Evolutionary conservation across 2,797 vertebrate species (phyloP).

Genomic region (Mormyrops attenuatus): DNA sequence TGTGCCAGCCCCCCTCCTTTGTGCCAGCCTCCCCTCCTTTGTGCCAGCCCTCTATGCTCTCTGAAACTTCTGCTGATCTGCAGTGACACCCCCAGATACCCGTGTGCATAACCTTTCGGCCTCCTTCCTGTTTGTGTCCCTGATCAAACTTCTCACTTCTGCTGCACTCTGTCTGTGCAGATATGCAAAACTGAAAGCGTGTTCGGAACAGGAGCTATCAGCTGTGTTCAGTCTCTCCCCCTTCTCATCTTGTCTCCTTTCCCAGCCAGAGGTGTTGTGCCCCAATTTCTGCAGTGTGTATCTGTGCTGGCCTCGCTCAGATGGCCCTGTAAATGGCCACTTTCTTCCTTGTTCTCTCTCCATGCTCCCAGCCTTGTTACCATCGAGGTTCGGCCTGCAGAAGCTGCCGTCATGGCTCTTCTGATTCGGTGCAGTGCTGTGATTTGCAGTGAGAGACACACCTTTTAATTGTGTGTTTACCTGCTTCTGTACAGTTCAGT

Average conservation of each 20-base stretch:
- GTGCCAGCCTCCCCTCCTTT: not conserved
- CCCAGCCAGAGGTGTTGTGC: not conserved
- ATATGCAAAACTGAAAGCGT: not conserved
- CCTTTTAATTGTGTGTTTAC: not conserved
- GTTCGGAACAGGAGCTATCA: not conserved
- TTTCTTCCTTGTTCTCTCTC: not conserved
- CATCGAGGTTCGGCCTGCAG: not conserved
- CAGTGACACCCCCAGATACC: not conserved
- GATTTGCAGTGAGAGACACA: not conserved
- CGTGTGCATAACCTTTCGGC: not conserved
- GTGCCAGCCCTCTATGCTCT: not conserved
- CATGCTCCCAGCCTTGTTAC: not conserved
- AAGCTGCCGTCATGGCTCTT: not conserved
- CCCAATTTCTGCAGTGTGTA: not conserved
- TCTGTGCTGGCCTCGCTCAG: not conserved
- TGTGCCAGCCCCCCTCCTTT: too few relatives aligned
- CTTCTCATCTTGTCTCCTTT: not conserved
- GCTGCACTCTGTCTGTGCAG: not conserved
- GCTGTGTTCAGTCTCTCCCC: not conserved
- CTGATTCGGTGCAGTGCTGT: not conserved
- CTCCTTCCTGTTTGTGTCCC: not conserved
- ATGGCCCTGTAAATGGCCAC: not conserved
- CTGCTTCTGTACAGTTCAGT: not conserved
- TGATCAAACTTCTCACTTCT: slow-evolving; percentile 4
- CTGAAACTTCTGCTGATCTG: not conserved